Conservation (phyloP, 1,140 invertebrate species). For the Wasmannia auropunctata region DNA sequence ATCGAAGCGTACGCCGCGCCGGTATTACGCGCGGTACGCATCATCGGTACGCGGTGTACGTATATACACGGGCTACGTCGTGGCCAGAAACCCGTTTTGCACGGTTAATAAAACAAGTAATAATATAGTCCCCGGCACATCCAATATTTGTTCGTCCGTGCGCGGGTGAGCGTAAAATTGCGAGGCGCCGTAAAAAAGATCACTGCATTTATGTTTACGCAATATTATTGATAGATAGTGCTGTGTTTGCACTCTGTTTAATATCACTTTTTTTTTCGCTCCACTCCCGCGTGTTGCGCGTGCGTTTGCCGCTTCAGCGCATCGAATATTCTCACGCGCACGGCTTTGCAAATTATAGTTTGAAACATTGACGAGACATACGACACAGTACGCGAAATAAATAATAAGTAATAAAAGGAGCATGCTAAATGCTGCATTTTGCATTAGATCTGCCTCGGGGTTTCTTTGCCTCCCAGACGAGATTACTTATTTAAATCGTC, state of each 20-base stretch:
- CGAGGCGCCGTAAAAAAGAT: slow-evolving; percentile 27
- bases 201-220: slow-evolving; percentile 2
- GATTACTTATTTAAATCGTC: neutral
- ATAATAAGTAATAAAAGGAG: neutral
- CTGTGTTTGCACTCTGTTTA: neutral
- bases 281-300: too few species aligned
- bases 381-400: neutral
- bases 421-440: neutral
- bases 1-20: slow-evolving; percentile 11
- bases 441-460: neutral
- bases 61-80: neutral
- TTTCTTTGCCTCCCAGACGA: neutral
- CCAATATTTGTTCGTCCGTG: slow-evolving; percentile 61
- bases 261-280: neutral
- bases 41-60: neutral
- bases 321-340: neutral
- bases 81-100: slow-evolving; percentile 53
- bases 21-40: slow-evolving; percentile 14
- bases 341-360: neutral
- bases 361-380: neutral
- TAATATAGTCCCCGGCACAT: slow-evolving; percentile 58
- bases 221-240: slow-evolving; percentile 27
- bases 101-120: slow-evolving; percentile 67
- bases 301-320: neutral
- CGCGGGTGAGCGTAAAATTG: slow-evolving; percentile 26